A percentile compares a stretch with the other conserved stretches of the same genome.
These are phyloP conservation scores for Neodontobutis hainanensis DNA, from an alignment of 2,113 vertebrate genomes.

Conservation along the genomic window DNA sequence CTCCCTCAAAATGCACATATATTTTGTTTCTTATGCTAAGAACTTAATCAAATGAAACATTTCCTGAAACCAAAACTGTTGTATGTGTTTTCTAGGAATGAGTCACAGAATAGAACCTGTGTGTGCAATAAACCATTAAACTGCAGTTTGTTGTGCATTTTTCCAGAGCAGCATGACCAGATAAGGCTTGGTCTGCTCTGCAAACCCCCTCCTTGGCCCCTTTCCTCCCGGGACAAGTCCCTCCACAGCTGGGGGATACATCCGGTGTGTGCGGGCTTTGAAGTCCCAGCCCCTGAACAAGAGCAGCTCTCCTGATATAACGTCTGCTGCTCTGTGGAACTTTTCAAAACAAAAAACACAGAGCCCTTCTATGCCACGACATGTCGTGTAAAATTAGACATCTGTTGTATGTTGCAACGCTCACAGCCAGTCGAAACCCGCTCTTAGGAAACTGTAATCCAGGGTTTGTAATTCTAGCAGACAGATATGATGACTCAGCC, in stretches of 20 bases:
- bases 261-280: constrained; percentile 51
- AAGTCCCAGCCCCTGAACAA: constrained; percentile 21
- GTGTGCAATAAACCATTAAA: constrained; percentile 12
- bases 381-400: constrained; percentile 39
- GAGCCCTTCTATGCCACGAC: constrained; percentile 52
- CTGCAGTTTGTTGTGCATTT: constrained; percentile 13
- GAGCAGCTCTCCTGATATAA: neutral
- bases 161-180: constrained; percentile 28
- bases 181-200: constrained; percentile 31
- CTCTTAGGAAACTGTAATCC: constrained; percentile 20
- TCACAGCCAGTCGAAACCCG: constrained; percentile 14
- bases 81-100: constrained; percentile 4
- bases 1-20: no score
- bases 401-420: constrained; percentile 9
- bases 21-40: no score
- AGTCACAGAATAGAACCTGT: constrained; percentile 2
- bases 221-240: constrained; percentile 33
- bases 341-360: constrained; percentile 15
- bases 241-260: constrained; percentile 66
- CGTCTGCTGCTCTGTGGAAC: constrained; percentile 1
- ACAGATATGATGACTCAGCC: constrained; percentile 26
- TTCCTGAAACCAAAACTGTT: neutral
- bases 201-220: constrained; percentile 21
- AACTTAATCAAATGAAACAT: no score
- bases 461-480: constrained; percentile 21